Evolutionary conservation across 2,888 invertebrate species (phyloP), one percentile per base, ranked within the genome.

Genomic region (Drosophila borealis): DNA sequence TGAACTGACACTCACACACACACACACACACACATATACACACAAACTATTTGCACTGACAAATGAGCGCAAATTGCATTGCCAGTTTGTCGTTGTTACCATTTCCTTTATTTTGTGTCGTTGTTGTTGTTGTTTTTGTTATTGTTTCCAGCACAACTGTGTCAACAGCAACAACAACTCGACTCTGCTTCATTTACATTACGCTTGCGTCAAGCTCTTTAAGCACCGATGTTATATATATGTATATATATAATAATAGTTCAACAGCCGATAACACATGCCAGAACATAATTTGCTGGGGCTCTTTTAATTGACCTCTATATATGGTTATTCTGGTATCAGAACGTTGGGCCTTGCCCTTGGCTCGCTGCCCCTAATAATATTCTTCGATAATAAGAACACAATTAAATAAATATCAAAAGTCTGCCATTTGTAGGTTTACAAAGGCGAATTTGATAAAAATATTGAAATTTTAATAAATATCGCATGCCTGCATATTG

Each of bases 61-160:
- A 80, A 86, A 80, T 83, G 83, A 80, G 81, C 66, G 69, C 80
- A 77, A 86, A 73, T 86, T 78, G 74, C 54, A 62, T 56, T 72
- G 50, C 37, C 62, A 71, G 63, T 63, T 72, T 67, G 64, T 68
- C 73, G 55, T 25, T 66, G 80, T 68, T 51, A 34, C 46, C 56
- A 59, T 76, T 63, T 54, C 48, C 50, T 64, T 41, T 62, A 29
- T 49, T 48, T 44, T 48, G 25, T 44, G 29, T 25, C 37, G 42
- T 59, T 49, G 14, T 81, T 46, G 50, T 19, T 41, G 42, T 21
- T 37, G 37, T 39, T 62, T 36, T 45, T 61, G 50, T 56, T 55
- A 36, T 59, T 56, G 2, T 34, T 44, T 57, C 17, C 25, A 41
- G 33, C 19, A 34, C 39, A 72, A 56, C 46, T 70, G 46, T 74